Base-by-base conservation (phyloP, 2,797 vertebrate genomes). In the Austrolebias charrua region DNA sequence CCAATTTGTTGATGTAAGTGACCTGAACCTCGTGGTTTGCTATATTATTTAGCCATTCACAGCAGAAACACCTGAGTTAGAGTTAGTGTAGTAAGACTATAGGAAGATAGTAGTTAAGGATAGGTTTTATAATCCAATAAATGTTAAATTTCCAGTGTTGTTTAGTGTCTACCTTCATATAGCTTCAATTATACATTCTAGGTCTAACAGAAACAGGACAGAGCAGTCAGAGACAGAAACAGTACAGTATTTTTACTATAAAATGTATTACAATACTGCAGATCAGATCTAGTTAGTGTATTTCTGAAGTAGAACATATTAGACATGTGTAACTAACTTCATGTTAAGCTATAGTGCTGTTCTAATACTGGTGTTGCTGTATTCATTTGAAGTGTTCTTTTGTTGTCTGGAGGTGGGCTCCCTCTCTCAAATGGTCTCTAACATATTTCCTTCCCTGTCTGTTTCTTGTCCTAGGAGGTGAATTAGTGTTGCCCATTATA, bases 1-100 rank as follows among this genome's bases (percentile, higher is more conserved):
- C 96, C 96, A 96, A 96, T 96, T 96, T 96, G 95, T 97, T 95
- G 94, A 97, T 98, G 96, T 98, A 97, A 97, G 96, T 98, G 95
- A 95, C 95, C 95, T 96, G 94, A 95, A 97, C 95, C 96, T 94
- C 93, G 95, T 96, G 95, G 94, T 95, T 95, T 96, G 94, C 93
- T 95, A 92, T 95, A 93, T 95, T 95, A 91, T 94, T 96, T 93
- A 92, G 94, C 86, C 89, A 91, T 87, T 90, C 81, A 89, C 86
- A 84, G 88, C 80, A 90, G 86, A 90, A 56, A 86, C 69, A 76
- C 70, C 69, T 81, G 64, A 90, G 80, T 1, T 40, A 40, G 38
- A 11, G 38, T 40, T 69, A 91, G 85, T 0, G 69, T 63, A 81
- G 47, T 10, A 33, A 82, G 76, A 55, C n/a, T 71, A 4, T 40